phyloP scores from a whole-genome alignment of 2,888 invertebrate species.

The Lysandra bellargus region DNA sequence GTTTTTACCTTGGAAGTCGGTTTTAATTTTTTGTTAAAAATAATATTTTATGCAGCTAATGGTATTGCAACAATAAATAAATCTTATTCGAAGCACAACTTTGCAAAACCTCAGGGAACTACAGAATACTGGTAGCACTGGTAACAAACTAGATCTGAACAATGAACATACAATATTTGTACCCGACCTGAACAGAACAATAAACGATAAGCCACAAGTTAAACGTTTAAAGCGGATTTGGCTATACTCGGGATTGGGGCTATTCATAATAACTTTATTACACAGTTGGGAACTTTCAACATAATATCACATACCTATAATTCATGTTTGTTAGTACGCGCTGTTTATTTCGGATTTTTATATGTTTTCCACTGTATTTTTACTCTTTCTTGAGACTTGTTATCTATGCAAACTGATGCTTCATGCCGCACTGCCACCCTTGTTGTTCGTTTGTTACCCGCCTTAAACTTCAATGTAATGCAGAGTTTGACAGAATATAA shows the following conservation, averaged over 20 bases:
- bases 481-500: too few relatives aligned
- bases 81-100: background rate
- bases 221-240: constrained; percentile 23
- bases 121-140: background rate
- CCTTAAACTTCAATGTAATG: too few relatives aligned
- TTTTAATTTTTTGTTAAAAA: too few relatives aligned
- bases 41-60: background rate
- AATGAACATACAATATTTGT: constrained; percentile 25
- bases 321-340: background rate
- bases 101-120: background rate
- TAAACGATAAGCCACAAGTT: constrained; percentile 29
- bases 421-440: too few relatives aligned
- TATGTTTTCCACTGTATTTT: too few relatives aligned
- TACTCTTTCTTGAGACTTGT: too few relatives aligned
- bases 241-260: constrained; percentile 11
- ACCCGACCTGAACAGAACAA: constrained; percentile 23
- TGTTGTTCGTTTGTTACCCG: too few relatives aligned
- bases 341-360: background rate
- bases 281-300: constrained; percentile 8
- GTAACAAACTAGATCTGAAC: constrained; percentile 16
- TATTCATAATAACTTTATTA: constrained; percentile 30
- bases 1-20: too few relatives aligned
- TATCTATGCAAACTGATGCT: too few relatives aligned
- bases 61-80: background rate
- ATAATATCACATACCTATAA: background rate